Conservation (phyloP, 1,140 invertebrate species). For the Hermatobates lingyangjiaoensis region DNA sequence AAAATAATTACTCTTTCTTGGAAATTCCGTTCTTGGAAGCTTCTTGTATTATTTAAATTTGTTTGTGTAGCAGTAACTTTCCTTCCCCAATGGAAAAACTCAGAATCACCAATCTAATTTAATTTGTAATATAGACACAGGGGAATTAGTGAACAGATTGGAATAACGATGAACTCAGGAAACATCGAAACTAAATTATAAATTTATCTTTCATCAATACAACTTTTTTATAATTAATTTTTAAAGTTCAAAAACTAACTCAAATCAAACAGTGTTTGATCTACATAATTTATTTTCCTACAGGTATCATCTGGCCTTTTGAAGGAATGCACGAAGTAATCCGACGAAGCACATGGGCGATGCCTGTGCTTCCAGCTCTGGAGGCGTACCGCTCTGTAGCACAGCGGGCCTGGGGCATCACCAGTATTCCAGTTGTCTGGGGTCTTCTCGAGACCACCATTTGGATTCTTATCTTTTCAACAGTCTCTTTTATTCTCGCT, state of each 20-base stretch:
- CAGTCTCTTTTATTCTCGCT: too few relatives aligned
- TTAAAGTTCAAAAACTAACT: not conserved
- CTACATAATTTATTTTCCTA: slow-evolving; percentile 7
- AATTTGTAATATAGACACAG: too few relatives aligned
- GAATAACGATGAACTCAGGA: too few relatives aligned
- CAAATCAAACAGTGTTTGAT: not conserved
- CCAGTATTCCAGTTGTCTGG: not conserved
- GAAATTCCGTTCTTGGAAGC: too few relatives aligned
- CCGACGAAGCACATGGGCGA: slow-evolving; percentile 26
- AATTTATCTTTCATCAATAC: not conserved
- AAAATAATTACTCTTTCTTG: too few relatives aligned
- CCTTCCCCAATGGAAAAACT: too few relatives aligned
- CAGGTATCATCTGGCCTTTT: slow-evolving; percentile 39
- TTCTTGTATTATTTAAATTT: too few relatives aligned
- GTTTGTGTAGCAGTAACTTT: too few relatives aligned
- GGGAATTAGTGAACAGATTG: too few relatives aligned
- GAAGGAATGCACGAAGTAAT: slow-evolving; percentile 34
- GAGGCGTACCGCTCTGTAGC: slow-evolving; percentile 29
- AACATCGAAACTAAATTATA: not conserved
- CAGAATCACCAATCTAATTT: too few relatives aligned
- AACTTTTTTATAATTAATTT: not conserved
- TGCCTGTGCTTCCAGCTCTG: slow-evolving; percentile 35
- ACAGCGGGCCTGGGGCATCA: slow-evolving; percentile 5
- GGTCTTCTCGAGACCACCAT: slow-evolving; percentile 1
- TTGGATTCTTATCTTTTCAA: too few relatives aligned